Evolutionary conservation across 2,888 invertebrate genomes (phyloP), one percentile per base, ranked within the genome.

Genomic region (Colletes collaris): DNA sequence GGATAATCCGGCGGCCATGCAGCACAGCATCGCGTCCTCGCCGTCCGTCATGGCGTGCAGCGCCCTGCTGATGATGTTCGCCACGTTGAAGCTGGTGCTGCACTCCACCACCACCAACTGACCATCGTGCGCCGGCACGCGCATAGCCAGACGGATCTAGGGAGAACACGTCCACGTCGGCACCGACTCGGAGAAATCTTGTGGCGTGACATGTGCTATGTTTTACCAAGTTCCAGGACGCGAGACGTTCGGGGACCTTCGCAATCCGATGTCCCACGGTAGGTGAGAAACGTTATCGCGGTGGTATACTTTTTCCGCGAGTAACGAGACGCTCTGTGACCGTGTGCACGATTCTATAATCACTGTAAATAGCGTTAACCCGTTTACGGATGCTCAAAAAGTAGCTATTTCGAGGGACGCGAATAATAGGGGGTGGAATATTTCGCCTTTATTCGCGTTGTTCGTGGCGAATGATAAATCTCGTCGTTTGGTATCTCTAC

Each of bases 1-100:
- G 93, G 97, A 97, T 93, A 96, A 96, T 93, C 96, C 97, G 75
- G 97, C 97, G 35, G 97, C 97, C 10, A 97, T 97, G 96, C 96
- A 97, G 88, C 95, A 95, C 86, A 95, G 95, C 73, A 56, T 94
- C 1, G 94, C 93, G 7, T 93, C 93, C 86, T 92, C 89, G 59
- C 88, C 90, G 53, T 89, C 90, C 37, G 83, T 90, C 76, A 88
- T 89, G 85, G 88, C 88, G 60, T 90, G 87, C 81, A 88, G 83
- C 58, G 88, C 88, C 8, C 81, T 91, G 62, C 67, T 87, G 78
- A 78, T 73, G 75, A 81, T 82, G 78, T 87, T 84, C 76, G 62
- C 75, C 68, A 77, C 85, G 50, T 72, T 87, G 58, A 81, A 83
- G 65, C 70, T 87, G 37, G 76, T 71, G 27, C 44, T 85, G 44